phyloP scores from a whole-genome alignment of 2,797 vertebrate genomes.

The Taeniopygia guttata region DNA sequence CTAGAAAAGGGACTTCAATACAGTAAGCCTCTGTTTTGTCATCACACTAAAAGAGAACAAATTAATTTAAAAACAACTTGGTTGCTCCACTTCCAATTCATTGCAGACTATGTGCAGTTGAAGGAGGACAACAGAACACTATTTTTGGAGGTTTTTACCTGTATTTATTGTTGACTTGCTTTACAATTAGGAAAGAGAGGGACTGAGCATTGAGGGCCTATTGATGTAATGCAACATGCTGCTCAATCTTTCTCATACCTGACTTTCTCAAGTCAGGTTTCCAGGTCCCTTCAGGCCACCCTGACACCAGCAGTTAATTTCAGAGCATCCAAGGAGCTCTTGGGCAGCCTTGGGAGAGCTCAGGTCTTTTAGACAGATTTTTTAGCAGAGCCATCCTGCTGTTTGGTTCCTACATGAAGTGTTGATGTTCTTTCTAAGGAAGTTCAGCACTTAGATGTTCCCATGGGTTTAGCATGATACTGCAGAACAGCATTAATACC shows the following conservation, averaged over 20 bases:
- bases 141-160: not conserved
- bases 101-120: not conserved
- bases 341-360: not conserved
- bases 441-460: not conserved
- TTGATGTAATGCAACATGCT: not conserved
- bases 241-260: not conserved
- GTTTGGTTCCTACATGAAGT: not conserved
- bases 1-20: not conserved
- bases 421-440: not conserved
- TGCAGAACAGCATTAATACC: not conserved
- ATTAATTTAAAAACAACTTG: slow-evolving; percentile 55
- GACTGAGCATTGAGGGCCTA: not conserved
- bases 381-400: not conserved
- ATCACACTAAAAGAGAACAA: slow-evolving; percentile 32
- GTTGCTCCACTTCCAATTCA: slow-evolving; percentile 18
- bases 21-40: not conserved
- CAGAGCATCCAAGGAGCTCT: not conserved
- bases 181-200: not conserved
- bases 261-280: not conserved
- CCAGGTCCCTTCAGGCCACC: not conserved
- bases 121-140: slow-evolving; percentile 20
- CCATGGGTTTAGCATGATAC: not conserved
- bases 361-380: not conserved
- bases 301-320: not conserved
- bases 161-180: not conserved